phyloP scores from a whole-genome alignment of 2,113 vertebrate genomes.

The Xyrauchen texanus region DNA sequence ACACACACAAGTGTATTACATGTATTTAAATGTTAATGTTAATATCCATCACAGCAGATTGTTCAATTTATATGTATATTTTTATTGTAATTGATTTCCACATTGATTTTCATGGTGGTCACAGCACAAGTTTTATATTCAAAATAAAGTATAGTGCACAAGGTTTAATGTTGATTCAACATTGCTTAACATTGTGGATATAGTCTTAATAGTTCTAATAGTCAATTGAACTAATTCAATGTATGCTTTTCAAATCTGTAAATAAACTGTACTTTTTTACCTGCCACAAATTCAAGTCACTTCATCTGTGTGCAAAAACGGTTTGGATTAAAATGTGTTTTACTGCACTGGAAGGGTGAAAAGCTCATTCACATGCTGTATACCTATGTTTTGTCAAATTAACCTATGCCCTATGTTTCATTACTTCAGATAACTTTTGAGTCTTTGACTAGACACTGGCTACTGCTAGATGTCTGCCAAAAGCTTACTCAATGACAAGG shows the following conservation, averaged over 20 bases:
- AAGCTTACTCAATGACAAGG: constrained; percentile 10
- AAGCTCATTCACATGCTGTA: neutral
- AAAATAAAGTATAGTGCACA: constrained; percentile 28
- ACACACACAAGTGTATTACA: constrained; percentile 12
- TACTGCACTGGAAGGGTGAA: neutral
- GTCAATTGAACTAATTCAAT: no score
- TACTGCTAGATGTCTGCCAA: constrained; percentile 1
- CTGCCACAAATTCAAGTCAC: neutral
- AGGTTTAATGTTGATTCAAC: neutral
- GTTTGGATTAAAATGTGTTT: no score
- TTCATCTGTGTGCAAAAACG: no score
- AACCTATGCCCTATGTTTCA: neutral
- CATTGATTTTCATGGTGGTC: constrained; percentile 12
- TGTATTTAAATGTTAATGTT: neutral
- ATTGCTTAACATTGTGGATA: neutral
- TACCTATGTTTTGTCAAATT: constrained; percentile 1
- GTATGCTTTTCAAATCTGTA: no score
- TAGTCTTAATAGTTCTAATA: neutral
- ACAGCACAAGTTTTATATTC: constrained; percentile 19
- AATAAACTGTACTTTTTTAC: neutral
- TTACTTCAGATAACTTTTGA: constrained; percentile 4
- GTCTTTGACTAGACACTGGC: constrained; percentile 6
- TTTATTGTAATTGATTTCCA: neutral
- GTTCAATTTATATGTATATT: neutral
- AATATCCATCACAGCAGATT: neutral